Conservation (phyloP, 2,888 invertebrate genomes). For the Darwinula stevensoni region DNA sequence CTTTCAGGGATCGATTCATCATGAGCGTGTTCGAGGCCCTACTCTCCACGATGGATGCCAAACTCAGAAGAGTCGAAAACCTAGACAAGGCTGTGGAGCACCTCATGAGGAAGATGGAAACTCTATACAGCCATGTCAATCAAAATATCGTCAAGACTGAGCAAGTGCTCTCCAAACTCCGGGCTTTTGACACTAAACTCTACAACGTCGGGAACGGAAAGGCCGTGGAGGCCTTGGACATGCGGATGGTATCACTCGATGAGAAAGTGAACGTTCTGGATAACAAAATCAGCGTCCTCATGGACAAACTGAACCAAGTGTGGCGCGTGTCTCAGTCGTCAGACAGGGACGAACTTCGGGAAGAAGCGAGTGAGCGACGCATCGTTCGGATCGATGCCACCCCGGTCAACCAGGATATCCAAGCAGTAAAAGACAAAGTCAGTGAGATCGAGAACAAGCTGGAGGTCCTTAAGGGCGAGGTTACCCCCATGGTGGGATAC, state of each 20-base stretch:
- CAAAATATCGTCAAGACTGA: slow-evolving; percentile 61
- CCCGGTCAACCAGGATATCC: slow-evolving; percentile 4
- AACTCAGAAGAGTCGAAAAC: slow-evolving; percentile 58
- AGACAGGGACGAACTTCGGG: neutral
- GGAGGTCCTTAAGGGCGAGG: slow-evolving; percentile 7
- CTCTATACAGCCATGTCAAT: slow-evolving; percentile 43
- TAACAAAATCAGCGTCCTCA: neutral
- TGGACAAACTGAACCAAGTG: slow-evolving; percentile 6
- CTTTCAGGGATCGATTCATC: slow-evolving; percentile 6
- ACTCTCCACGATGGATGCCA: slow-evolving; percentile 57
- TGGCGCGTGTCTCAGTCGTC: slow-evolving; percentile 5
- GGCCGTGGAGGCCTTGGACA: slow-evolving; percentile 23
- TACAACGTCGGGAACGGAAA: slow-evolving; percentile 3
- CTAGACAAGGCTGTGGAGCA: slow-evolving; percentile 62
- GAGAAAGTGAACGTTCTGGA: slow-evolving; percentile 24
- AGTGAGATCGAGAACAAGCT: slow-evolving; percentile 6
- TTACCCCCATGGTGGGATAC: slow-evolving; percentile 6
- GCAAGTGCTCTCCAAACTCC: slow-evolving; percentile 10
- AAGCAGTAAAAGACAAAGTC: slow-evolving; percentile 8
- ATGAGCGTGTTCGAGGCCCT: slow-evolving; percentile 47
- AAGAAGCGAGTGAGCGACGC: neutral
- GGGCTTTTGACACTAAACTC: slow-evolving; percentile 39
- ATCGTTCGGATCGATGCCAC: neutral
- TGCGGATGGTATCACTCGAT: slow-evolving; percentile 36
- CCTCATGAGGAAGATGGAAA: slow-evolving; percentile 52